Evolutionary conservation across 2,797 vertebrate genomes (phyloP).

Genomic region (Siniperca undulata): DNA sequence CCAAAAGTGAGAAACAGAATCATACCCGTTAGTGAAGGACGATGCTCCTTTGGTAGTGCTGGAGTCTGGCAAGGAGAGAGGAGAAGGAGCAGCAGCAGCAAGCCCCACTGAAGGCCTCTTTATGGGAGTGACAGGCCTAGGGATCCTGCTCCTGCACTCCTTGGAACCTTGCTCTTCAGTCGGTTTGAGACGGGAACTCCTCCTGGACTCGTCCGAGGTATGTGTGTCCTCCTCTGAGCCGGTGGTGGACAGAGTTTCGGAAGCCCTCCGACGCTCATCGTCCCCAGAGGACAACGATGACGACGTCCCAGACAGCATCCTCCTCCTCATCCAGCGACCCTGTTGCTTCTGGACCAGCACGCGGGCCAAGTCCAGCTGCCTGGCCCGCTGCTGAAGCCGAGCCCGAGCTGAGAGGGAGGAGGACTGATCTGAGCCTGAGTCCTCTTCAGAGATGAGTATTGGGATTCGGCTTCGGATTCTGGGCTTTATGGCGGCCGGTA

Average conservation of each 20-base stretch:
- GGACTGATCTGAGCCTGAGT: constrained; percentile 90
- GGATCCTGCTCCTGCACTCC: constrained; percentile 90
- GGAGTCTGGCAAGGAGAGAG: constrained; percentile 57
- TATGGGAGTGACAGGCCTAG: constrained; percentile 76
- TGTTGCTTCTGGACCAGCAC: constrained; percentile 93
- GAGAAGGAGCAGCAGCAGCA: constrained; percentile 48
- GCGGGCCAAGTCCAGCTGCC: constrained; percentile 90
- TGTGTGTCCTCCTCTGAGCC: constrained; percentile 95
- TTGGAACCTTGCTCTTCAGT: constrained; percentile 72
- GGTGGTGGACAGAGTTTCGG: constrained; percentile 90
- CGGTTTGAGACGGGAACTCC: constrained; percentile 68
- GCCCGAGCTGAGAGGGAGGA: constrained; percentile 88
- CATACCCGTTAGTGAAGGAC: constrained; percentile 85
- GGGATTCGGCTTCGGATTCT: constrained; percentile 92
- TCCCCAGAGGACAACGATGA: constrained; percentile 93
- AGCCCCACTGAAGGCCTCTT: constrained; percentile 54
- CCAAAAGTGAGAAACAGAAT: background rate
- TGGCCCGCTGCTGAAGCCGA: constrained; percentile 86
- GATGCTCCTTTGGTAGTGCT: constrained; percentile 54
- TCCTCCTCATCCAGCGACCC: constrained; percentile 87
- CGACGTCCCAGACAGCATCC: constrained; percentile 90
- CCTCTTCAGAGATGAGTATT: constrained; percentile 91
- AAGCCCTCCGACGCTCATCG: constrained; percentile 85
- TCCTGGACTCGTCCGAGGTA: constrained; percentile 88
- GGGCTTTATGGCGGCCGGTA: constrained; percentile 35